phyloP scores from a whole-genome alignment of 1,140 invertebrate genomes.

The Elymnias hypermnestra region DNA sequence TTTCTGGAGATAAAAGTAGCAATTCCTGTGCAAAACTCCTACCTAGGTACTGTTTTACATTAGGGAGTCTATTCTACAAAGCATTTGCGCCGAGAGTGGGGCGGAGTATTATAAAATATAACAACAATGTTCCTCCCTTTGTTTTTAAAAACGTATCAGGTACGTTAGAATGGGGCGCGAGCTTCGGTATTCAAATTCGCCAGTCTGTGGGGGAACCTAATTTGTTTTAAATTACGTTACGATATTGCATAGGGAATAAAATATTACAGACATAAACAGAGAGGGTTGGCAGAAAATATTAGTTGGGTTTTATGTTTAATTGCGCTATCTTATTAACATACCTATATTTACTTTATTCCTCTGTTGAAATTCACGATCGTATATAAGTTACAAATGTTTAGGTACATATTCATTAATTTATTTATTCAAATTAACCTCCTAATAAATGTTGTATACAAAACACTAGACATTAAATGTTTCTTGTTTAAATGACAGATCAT shows the following conservation, averaged over 20 bases:
- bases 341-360: slow-evolving; percentile 22
- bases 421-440: no score
- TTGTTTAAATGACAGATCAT: no score
- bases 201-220: slow-evolving; percentile 61
- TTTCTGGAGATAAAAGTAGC: slow-evolving; percentile 38
- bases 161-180: slow-evolving; percentile 53
- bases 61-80: slow-evolving; percentile 49
- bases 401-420: no score
- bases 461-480: no score
- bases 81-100: slow-evolving; percentile 35
- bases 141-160: slow-evolving; percentile 55
- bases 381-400: no score
- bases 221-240: slow-evolving; percentile 74
- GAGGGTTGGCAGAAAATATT: slow-evolving; percentile 59
- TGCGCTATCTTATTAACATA: slow-evolving; percentile 33
- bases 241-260: slow-evolving; percentile 66
- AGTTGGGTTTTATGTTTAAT: slow-evolving; percentile 37
- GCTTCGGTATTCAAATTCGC: slow-evolving; percentile 65
- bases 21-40: slow-evolving; percentile 39
- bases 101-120: slow-evolving; percentile 67
- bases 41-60: slow-evolving; percentile 46
- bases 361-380: no score
- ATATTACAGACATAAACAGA: slow-evolving; percentile 63
- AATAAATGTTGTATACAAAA: no score
- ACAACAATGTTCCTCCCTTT: slow-evolving; percentile 49